Percentiles rank a stretch among this genome's conserved stretches.
phyloP scores from a whole-genome alignment of 2,113 vertebrate species.

The Neomonachus schauinslandi region DNA sequence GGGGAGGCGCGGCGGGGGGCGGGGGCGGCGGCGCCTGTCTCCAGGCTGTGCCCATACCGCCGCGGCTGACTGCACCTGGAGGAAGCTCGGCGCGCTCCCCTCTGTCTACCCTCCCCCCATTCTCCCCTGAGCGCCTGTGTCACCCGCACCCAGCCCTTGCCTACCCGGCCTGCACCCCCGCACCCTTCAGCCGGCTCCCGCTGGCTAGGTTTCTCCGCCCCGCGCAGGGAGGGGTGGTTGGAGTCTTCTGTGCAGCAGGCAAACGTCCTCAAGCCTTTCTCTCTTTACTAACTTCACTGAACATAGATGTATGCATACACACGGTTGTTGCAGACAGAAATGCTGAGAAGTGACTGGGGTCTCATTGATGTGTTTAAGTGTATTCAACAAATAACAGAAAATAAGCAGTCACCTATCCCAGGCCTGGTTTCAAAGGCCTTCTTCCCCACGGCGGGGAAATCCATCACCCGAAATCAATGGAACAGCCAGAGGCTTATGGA shows the following conservation, averaged over 20 bases:
- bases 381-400: not conserved
- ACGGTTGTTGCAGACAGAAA: not conserved
- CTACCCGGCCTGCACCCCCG: accelerated
- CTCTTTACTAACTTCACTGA: not conserved
- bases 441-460: not conserved
- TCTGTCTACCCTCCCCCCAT: accelerated
- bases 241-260: not conserved
- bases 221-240: not conserved
- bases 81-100: not conserved
- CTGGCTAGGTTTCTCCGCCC: not conserved
- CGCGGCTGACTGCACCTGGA: not conserved
- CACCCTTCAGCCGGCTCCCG: not conserved
- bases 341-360: not conserved
- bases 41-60: not conserved
- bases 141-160: not conserved
- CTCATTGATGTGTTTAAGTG: not conserved
- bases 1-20: accelerated
- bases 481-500: not conserved
- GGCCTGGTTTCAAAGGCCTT: not conserved
- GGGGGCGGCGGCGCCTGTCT: accelerated
- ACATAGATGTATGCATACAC: accelerated
- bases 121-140: accelerated
- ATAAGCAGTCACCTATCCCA: not conserved
- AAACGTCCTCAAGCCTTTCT: not conserved
- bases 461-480: not conserved